phyloP scores from a whole-genome alignment of 2,113 vertebrate genomes.

The Myodes glareolus region DNA sequence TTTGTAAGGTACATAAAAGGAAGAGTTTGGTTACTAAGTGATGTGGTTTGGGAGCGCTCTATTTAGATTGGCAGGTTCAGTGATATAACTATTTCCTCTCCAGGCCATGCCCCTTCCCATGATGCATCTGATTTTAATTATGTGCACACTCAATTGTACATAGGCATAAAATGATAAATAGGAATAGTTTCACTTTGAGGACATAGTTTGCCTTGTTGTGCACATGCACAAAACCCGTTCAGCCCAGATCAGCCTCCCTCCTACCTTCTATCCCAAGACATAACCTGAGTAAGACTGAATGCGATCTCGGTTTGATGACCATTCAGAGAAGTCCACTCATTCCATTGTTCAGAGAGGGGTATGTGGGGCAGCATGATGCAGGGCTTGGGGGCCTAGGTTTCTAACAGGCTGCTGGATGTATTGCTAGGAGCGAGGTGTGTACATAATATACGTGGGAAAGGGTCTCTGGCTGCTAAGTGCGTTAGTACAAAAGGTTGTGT shows the following conservation, averaged over 20 bases:
- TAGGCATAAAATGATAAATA: neutral
- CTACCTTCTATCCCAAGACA: neutral
- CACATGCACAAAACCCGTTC: no score
- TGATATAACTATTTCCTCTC: neutral
- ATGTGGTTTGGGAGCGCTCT: neutral
- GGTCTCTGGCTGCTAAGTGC: neutral
- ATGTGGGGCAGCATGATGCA: neutral
- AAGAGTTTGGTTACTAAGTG: neutral
- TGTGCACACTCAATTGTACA: neutral
- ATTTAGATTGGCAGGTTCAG: neutral
- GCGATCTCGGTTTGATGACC: neutral
- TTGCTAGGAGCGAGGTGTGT: neutral
- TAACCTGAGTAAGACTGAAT: neutral
- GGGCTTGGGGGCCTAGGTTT: neutral
- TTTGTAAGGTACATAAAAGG: neutral
- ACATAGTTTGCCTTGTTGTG: neutral
- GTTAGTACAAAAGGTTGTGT: neutral
- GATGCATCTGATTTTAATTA: neutral
- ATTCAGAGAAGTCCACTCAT: neutral
- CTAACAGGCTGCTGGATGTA: neutral
- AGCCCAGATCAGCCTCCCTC: no score
- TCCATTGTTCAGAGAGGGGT: neutral
- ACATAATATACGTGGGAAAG: neutral
- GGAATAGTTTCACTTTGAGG: neutral
- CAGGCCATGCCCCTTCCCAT: neutral